A percentile compares a stretch with the other conserved stretches of the same genome.
Conservation (phyloP, 2,797 vertebrate genomes). For the Acanthurus leucopareius region DNA sequence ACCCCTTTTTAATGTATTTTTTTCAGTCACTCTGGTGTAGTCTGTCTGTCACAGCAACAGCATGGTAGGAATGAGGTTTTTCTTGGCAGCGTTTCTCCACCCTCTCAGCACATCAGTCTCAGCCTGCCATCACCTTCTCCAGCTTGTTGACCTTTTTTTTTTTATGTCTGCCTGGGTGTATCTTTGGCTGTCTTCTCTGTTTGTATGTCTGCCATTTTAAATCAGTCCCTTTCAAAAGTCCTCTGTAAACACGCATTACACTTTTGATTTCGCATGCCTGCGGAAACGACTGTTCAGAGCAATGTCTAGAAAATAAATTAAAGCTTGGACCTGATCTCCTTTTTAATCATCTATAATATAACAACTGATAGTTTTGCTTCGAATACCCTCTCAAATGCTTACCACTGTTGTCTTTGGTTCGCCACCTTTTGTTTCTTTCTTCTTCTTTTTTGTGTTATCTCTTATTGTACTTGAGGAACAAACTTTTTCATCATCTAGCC, state of each 20-base stretch:
- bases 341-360: not conserved
- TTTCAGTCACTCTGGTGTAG: conserved; percentile 50
- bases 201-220: conserved; percentile 1
- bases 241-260: not conserved
- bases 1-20: conserved; percentile 38
- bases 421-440: not conserved
- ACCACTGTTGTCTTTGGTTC: not conserved
- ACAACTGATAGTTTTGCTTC: not conserved
- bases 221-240: conserved; percentile 4
- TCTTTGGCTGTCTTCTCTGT: not conserved
- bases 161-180: conserved; percentile 7
- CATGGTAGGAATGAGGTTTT: conserved; percentile 68
- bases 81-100: conserved; percentile 63
- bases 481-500: not conserved
- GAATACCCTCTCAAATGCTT: not conserved
- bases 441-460: not conserved
- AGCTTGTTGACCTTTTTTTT: conserved; percentile 53
- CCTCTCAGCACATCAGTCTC: conserved; percentile 60
- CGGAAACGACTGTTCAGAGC: not conserved
- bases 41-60: conserved; percentile 54
- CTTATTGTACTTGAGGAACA: not conserved
- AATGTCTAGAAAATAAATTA: not conserved
- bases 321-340: not conserved
- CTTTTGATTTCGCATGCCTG: not conserved
- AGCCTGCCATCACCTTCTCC: conserved; percentile 54